These are phyloP conservation scores for Xyliphius kryptos DNA, from an alignment of 2,113 vertebrate genomes.

Conservation along the genomic window DNA sequence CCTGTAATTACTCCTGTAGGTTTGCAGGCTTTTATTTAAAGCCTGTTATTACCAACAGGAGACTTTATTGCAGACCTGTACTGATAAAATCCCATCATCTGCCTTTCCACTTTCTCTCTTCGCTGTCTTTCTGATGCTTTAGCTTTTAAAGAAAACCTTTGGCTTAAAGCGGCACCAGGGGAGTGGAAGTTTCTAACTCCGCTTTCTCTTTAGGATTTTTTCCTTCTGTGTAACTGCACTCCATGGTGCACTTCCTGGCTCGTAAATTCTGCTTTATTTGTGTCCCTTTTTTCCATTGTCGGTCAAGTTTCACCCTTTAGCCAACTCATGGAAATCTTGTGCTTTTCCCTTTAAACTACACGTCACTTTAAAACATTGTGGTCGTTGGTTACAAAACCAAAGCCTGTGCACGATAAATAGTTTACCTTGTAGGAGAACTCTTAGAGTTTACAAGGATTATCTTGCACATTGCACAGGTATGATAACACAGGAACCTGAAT, in stretches of 20 bases:
- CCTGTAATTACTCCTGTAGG: slow-evolving; percentile 4
- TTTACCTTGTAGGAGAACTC: background rate
- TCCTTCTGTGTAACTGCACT: slow-evolving; percentile 13
- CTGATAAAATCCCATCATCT: slow-evolving; percentile 1
- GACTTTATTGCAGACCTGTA: slow-evolving; percentile 1
- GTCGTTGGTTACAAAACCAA: background rate
- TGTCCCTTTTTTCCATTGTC: background rate
- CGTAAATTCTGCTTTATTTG: slow-evolving; percentile 19
- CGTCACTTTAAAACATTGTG: background rate
- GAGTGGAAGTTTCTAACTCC: slow-evolving; percentile 8
- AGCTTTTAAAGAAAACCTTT: slow-evolving; percentile 5
- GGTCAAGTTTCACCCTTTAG: background rate
- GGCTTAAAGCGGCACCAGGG: background rate
- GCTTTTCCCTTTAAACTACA: background rate
- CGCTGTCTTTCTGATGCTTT: background rate
- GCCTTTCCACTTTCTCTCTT: background rate
- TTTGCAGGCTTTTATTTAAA: background rate
- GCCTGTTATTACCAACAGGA: slow-evolving; percentile 6
- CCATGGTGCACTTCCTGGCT: background rate
- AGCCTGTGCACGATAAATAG: background rate
- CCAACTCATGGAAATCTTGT: background rate
- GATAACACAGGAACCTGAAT: no score
- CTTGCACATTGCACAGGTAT: no score
- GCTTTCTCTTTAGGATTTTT: slow-evolving; percentile 10
- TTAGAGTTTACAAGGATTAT: no score